Conservation (phyloP, 1,140 invertebrate genomes). For the Steinernema feltiae region DNA sequence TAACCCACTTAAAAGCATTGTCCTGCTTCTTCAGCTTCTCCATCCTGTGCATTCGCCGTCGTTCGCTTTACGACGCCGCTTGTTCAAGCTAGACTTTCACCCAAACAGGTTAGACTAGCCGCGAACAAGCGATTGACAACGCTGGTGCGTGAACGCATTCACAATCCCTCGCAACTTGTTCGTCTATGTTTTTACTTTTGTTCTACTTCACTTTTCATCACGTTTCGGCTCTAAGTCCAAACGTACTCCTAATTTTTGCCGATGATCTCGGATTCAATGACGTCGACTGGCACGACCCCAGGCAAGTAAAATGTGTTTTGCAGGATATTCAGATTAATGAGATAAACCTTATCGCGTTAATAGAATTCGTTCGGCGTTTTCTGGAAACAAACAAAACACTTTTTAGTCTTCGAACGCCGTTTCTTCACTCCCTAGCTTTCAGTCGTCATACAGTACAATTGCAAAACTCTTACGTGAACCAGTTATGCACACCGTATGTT, state of each 20-base stretch:
- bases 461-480: constrained; percentile 50
- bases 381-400: not conserved
- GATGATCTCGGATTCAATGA: constrained; percentile 52
- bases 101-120: not conserved
- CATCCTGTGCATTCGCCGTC: not conserved
- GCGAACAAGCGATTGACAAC: not conserved
- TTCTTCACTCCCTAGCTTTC: constrained; percentile 43
- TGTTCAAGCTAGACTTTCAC: not conserved
- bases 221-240: constrained; percentile 28
- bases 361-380: too few species aligned
- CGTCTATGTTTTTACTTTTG: constrained; percentile 18
- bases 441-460: constrained; percentile 41
- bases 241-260: constrained; percentile 49
- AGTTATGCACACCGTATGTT: constrained; percentile 51
- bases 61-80: not conserved
- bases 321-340: not conserved
- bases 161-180: not conserved
- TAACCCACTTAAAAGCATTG: constrained; percentile 13
- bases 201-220: not conserved
- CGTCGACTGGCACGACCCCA: constrained; percentile 51
- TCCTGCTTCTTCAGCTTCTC: not conserved
- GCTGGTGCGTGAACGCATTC: not conserved
- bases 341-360: too few species aligned
- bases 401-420: constrained; percentile 47
- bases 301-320: constrained; percentile 21